Conservation (phyloP, 2,797 vertebrate genomes). For the Iguana delicatissima region DNA sequence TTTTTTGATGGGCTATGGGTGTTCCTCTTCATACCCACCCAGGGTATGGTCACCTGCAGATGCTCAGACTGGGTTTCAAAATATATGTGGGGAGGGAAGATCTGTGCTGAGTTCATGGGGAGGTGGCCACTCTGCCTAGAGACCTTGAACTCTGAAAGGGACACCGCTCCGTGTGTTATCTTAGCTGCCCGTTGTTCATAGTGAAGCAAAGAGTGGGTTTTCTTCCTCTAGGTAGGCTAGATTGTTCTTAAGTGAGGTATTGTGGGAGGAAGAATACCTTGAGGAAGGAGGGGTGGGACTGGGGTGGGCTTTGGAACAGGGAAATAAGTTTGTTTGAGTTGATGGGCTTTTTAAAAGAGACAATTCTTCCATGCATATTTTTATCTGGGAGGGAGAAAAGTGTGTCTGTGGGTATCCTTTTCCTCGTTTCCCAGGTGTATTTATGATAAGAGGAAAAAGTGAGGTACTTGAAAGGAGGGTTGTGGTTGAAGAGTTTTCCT, state of each 20-base stretch:
- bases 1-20: not conserved
- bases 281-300: conserved; percentile 40
- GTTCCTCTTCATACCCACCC: not conserved
- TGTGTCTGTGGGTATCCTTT: not conserved
- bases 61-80: not conserved
- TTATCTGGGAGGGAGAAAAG: not conserved
- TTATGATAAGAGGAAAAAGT: not conserved
- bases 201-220: not conserved
- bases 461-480: not conserved
- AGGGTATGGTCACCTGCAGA: not conserved
- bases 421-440: not conserved
- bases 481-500: not conserved
- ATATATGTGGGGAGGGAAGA: not conserved
- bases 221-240: not conserved
- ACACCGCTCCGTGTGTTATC: not conserved
- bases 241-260: not conserved
- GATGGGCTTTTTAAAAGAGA: not conserved
- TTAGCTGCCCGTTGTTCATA: not conserved
- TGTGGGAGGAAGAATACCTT: too few relatives aligned
- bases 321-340: not conserved
- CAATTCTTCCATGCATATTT: not conserved
- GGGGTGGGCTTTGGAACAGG: not conserved
- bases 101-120: too few relatives aligned
- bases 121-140: not conserved
- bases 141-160: not conserved